These are phyloP conservation scores for Ametastegia equiseti DNA, from an alignment of 2,888 invertebrate species.

Conservation along the genomic window DNA sequence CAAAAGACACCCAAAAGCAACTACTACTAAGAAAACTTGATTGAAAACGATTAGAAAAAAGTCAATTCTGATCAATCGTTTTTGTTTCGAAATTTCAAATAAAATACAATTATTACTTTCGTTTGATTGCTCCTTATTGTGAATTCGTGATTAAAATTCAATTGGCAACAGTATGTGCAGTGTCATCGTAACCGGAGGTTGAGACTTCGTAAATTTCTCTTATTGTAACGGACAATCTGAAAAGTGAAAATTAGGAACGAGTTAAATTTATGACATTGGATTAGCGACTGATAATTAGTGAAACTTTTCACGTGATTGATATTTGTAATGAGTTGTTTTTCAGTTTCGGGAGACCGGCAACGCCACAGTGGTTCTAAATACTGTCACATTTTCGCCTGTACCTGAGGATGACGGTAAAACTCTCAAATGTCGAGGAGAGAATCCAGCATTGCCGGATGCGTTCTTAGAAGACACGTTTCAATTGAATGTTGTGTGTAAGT, in stretches of 20 bases:
- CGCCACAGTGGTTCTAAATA: conserved; percentile 86
- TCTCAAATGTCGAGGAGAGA: conserved; percentile 91
- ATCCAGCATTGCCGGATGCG: conserved; percentile 86
- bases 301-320: neutral
- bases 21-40: too few relatives aligned
- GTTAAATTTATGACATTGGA: neutral
- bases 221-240: neutral
- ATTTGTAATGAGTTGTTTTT: conserved; percentile 52
- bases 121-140: too few relatives aligned
- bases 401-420: conserved; percentile 91
- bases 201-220: neutral
- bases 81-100: too few relatives aligned
- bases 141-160: neutral
- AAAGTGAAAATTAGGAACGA: neutral
- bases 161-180: too few relatives aligned
- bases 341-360: conserved; percentile 83
- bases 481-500: conserved; percentile 94
- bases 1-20: too few relatives aligned
- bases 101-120: too few relatives aligned
- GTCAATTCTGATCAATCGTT: too few relatives aligned
- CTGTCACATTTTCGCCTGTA: conserved; percentile 87
- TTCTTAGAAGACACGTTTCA: conserved; percentile 89
- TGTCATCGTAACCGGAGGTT: neutral
- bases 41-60: too few relatives aligned
- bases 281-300: neutral